These are phyloP conservation scores for Caradrina kadenii DNA, from an alignment of 2,888 invertebrate genomes.

Conservation along the genomic window DNA sequence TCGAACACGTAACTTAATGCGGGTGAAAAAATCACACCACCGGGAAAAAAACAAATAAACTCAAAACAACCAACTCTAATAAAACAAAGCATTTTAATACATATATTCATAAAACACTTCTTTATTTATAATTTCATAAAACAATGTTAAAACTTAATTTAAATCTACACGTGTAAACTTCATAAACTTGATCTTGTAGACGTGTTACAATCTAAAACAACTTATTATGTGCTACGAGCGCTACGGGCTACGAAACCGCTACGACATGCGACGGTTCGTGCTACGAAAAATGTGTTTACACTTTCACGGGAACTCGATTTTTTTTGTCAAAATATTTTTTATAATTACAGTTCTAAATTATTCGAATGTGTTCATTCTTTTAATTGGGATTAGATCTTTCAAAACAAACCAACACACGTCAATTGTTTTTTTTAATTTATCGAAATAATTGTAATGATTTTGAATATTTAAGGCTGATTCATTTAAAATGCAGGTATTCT, in stretches of 20 bases:
- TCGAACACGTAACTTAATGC: too few relatives aligned
- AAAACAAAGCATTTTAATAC: background rate
- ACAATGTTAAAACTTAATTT: conserved; percentile 5
- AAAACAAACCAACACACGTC: too few relatives aligned
- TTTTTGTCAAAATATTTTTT: conserved; percentile 32
- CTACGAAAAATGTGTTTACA: conserved; percentile 42
- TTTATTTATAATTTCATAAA: background rate
- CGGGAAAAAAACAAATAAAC: too few relatives aligned
- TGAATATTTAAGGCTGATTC: too few relatives aligned
- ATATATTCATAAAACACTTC: background rate
- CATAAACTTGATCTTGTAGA: conserved; percentile 22
- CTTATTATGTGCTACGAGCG: conserved; percentile 29
- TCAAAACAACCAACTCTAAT: too few relatives aligned
- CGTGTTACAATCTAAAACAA: conserved; percentile 33
- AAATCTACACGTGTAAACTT: conserved; percentile 22
- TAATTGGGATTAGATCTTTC: too few relatives aligned
- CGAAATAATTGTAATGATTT: too few relatives aligned
- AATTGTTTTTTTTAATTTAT: too few relatives aligned
- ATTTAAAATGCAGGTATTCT: too few relatives aligned
- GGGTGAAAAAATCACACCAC: too few relatives aligned
- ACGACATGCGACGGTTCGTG: conserved; percentile 43
- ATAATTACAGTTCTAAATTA: conserved; percentile 10
- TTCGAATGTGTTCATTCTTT: too few relatives aligned
- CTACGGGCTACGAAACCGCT: conserved; percentile 50
- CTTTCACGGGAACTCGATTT: conserved; percentile 31